Evolutionary conservation across 2,888 invertebrate genomes (phyloP).

Genomic region (Sinopyrophorus schimmeli): DNA sequence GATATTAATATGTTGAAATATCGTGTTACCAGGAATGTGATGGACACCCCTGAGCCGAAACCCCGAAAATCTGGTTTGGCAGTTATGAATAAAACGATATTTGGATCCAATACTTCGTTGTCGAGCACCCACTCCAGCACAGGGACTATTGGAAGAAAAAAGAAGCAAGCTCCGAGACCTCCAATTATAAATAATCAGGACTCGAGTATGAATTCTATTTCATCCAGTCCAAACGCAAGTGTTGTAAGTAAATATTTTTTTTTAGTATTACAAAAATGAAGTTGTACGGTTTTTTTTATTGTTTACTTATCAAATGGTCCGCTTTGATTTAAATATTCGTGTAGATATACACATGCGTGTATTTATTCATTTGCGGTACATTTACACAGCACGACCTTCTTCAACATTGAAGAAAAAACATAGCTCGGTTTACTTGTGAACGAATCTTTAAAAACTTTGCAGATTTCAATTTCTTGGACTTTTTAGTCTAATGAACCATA

Average conservation of each 20-base stretch:
- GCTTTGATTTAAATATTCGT: no score
- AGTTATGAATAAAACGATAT: slow-evolving; percentile 43
- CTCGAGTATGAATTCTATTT: slow-evolving; percentile 43
- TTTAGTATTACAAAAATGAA: no score
- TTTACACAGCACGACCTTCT: no score
- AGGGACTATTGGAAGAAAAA: slow-evolving; percentile 59
- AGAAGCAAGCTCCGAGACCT: slow-evolving; percentile 72
- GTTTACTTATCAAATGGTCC: background rate
- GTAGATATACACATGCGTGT: no score
- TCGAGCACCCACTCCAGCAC: slow-evolving; percentile 44
- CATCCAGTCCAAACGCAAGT: slow-evolving; percentile 50
- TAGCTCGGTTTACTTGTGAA: no score
- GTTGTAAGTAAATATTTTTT: slow-evolving; percentile 45
- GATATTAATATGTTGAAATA: slow-evolving; percentile 48
- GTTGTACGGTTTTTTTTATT: no score
- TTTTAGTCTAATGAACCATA: no score
- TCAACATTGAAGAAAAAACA: no score
- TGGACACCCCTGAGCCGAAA: slow-evolving; percentile 47
- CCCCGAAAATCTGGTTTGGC: slow-evolving; percentile 46
- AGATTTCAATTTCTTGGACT: no score
- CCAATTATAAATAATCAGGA: slow-evolving; percentile 34
- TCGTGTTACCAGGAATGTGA: slow-evolving; percentile 46
- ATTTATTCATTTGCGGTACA: no score
- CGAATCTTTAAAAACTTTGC: no score
- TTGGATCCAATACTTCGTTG: slow-evolving; percentile 55